Evolutionary conservation across 2,797 vertebrate genomes (phyloP), one percentile per base, ranked within the genome.

Genomic region (Triplophysa bombifrons): DNA sequence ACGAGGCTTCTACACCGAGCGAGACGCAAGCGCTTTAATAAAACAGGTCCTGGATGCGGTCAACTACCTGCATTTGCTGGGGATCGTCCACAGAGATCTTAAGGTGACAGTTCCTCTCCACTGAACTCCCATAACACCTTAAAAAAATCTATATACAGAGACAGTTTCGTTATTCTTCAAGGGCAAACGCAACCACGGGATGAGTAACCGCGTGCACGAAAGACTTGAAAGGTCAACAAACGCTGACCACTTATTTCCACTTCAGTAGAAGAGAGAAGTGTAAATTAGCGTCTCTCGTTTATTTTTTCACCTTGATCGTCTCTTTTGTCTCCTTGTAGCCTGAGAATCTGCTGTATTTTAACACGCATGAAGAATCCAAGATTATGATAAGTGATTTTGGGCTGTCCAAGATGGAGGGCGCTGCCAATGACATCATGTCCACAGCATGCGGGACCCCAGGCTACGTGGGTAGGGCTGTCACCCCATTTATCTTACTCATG

Each of bases 361-460:
- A 96, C 86, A 94, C 96, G 80, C 96, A 96, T 79, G 97, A 98
- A 20, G 95, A 96, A 80, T 99, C 97, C 51, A 98, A 99, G 91
- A 99, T 99, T 87, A 98, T 99, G 97, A 99, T 99, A 89, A 99
- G 97, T 76, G 97, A 99, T 93, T 99, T 99, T 4, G 97, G 97
- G 16, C 89, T 99, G 75, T 99, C 97, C 0, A 99, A 99, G 90
- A 99, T 99, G 97, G 97, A 99, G 84, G 95, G 96, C 81, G 95
- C 96, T 8, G 51, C 85, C 78, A 96, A 96, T 16, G 96, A 98
- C 1, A 96, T 98, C 88, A 99, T 99, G 97, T 99, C 97, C 78
- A 99, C 97, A 0, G 97, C 97, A 19, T 99, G 97, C 0, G 97
- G 97, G 22, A 99, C 97, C 17, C 97, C 97, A 2, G 97, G 97